Evolutionary conservation across 2,797 vertebrate genomes (phyloP).

Genomic region (Taenioides sp.): DNA sequence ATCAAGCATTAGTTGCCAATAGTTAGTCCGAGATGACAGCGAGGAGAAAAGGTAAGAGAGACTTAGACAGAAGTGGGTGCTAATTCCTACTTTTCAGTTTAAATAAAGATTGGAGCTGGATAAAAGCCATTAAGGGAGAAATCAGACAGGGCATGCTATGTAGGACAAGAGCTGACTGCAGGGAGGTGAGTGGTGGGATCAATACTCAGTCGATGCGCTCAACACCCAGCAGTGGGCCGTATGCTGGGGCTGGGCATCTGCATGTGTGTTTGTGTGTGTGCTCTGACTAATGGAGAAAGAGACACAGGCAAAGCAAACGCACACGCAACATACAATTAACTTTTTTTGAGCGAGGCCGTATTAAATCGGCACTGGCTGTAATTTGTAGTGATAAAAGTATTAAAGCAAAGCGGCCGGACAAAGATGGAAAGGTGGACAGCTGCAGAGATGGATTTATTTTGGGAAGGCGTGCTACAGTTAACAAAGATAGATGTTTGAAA

Average conservation of each 20-base stretch:
- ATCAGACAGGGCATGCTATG: conserved; percentile 85
- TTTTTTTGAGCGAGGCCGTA: conserved; percentile 65
- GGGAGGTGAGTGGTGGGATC: conserved; percentile 85
- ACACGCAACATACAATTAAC: conserved; percentile 72
- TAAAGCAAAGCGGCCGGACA: conserved; percentile 57
- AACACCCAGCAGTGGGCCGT: conserved; percentile 75
- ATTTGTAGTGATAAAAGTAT: conserved; percentile 70
- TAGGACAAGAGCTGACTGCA: conserved; percentile 86
- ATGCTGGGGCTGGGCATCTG: conserved; percentile 63
- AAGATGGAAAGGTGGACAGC: conserved; percentile 71
- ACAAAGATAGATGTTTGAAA: conserved; percentile 75
- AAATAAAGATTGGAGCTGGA: conserved; percentile 87
- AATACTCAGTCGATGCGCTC: conserved; percentile 84
- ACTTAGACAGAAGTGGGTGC: conserved; percentile 73
- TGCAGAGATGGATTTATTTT: conserved; percentile 69
- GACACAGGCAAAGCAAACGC: conserved; percentile 64
- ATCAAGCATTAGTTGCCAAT: conserved; percentile 55
- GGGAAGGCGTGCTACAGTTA: conserved; percentile 59
- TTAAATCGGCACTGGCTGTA: conserved; percentile 62
- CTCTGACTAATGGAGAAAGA: conserved; percentile 71
- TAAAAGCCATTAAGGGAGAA: conserved; percentile 87
- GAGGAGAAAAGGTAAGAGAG: conserved; percentile 70
- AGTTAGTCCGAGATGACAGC: conserved; percentile 59
- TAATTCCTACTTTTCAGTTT: conserved; percentile 87
- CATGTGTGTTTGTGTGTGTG: conserved; percentile 57